These are phyloP conservation scores for Phyllotreta cruciferae DNA, from an alignment of 2,888 invertebrate genomes.

Conservation along the genomic window DNA sequence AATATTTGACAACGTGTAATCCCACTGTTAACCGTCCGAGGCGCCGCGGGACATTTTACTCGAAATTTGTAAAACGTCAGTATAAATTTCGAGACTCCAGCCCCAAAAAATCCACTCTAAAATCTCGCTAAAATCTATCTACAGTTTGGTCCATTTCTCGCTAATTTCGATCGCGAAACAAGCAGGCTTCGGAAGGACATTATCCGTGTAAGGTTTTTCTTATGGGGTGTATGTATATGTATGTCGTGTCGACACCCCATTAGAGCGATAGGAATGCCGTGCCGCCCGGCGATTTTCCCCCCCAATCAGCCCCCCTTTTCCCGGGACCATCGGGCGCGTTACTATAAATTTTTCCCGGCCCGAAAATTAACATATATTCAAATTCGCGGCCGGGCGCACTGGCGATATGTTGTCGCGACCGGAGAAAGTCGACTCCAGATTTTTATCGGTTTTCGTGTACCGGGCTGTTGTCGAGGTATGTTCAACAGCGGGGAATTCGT, in stretches of 20 bases:
- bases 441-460: constrained; percentile 51
- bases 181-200: no score
- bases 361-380: constrained; percentile 54
- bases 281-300: no score
- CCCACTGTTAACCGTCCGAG: constrained; percentile 38
- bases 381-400: constrained; percentile 43
- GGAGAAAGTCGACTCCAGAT: constrained; percentile 53
- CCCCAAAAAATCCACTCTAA: no score
- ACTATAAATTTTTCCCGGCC: constrained; percentile 53
- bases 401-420: constrained; percentile 35
- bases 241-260: constrained; percentile 62
- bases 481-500: constrained; percentile 46
- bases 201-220: no score
- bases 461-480: constrained; percentile 49
- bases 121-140: no score
- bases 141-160: constrained; percentile 6
- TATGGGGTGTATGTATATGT: no score
- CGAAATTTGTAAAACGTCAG: constrained; percentile 42
- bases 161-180: no score
- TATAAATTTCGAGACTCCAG: constrained; percentile 32
- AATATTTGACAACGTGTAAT: constrained; percentile 40
- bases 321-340: constrained; percentile 40
- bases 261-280: no score
- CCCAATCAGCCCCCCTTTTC: constrained; percentile 29
- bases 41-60: constrained; percentile 39